Evolutionary conservation across 2,888 invertebrate genomes (phyloP).

Genomic region (Agrotis ipsilon): DNA sequence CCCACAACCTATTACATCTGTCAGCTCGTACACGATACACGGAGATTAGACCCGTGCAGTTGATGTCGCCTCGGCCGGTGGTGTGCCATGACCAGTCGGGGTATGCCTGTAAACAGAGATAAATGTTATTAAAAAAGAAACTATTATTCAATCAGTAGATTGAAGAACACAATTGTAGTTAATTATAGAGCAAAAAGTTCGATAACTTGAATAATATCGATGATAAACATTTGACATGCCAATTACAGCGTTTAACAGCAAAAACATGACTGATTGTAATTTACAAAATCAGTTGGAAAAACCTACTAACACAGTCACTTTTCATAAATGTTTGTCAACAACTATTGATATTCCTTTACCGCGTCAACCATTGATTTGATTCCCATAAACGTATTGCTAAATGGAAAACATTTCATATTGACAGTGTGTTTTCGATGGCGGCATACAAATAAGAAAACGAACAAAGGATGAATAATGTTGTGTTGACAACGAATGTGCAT

Average conservation of each 20-base stretch:
- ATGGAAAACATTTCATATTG: conserved; percentile 43
- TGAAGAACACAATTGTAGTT: neutral
- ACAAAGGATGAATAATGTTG: conserved; percentile 63
- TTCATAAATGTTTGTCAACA: conserved; percentile 22
- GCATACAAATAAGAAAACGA: conserved; percentile 68
- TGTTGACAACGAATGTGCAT: conserved; percentile 38
- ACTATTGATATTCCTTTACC: conserved; percentile 31
- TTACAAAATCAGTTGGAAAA: neutral
- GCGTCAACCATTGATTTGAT: conserved; percentile 23
- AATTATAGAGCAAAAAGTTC: neutral
- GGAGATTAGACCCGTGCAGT: conserved; percentile 95
- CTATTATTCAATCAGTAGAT: too few species aligned
- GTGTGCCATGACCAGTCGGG: conserved; percentile 95
- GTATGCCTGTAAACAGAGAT: conserved; percentile 89
- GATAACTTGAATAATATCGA: conserved; percentile 5
- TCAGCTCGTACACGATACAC: conserved; percentile 95
- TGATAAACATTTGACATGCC: conserved; percentile 10
- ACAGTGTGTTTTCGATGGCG: conserved; percentile 48
- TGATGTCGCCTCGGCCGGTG: conserved; percentile 93
- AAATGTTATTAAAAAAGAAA: neutral
- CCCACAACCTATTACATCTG: conserved; percentile 96
- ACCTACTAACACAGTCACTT: neutral
- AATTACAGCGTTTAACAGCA: conserved; percentile 15
- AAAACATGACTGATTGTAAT: conserved; percentile 10
- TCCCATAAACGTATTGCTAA: conserved; percentile 30